Base-by-base conservation (phyloP, 2,888 invertebrate genomes). In the Cheilosia grossa region DNA sequence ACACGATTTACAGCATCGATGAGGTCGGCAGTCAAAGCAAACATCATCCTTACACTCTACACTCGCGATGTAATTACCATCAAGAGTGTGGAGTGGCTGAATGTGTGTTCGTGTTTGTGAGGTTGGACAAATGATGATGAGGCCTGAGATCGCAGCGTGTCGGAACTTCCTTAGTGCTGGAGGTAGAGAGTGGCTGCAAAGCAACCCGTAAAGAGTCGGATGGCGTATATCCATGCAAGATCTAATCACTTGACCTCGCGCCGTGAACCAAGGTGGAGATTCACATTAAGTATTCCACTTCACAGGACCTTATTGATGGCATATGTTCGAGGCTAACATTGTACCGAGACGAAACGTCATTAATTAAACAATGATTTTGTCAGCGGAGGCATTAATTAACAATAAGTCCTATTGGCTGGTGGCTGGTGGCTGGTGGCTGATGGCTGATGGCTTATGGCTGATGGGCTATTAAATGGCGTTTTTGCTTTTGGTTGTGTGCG, bases 1-100 rank as follows among this genome's bases (percentile, higher is more conserved):
- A 80, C 83, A 80, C 80, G 80, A 79, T 79, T 83, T 79, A 83
- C 79, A 83, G 47, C 80, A 70, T 74, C 83, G 83, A 83, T 80
- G 74, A 66, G 83, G 83, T 80, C 80, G 83, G 83, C 83, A 83
- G 83, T 83, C 80, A 79, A 83, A 83, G 83, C 70, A 83, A 80
- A 83, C 83, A 83, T 59, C 74, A 79, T 69, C 79, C 77, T 73
- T 73, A 67, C 82, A 67, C 78, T 63, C 67, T 49, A 9, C 17
- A 67, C 56, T 49, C 63, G 73, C 67, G 67, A 74, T 82, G 78
- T 82, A 82, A 82, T 82, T 78, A 78, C 82, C 78, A 73, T 82
- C 63, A 40, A 30, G 44, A 66, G 51, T 61, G 33, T 13, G 40
- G 24, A 24, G 49, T 33, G 21, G 6, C 27, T 27, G 27, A 6